Conservation (phyloP, 2,113 vertebrate genomes). For the Hiodon alosoides region DNA sequence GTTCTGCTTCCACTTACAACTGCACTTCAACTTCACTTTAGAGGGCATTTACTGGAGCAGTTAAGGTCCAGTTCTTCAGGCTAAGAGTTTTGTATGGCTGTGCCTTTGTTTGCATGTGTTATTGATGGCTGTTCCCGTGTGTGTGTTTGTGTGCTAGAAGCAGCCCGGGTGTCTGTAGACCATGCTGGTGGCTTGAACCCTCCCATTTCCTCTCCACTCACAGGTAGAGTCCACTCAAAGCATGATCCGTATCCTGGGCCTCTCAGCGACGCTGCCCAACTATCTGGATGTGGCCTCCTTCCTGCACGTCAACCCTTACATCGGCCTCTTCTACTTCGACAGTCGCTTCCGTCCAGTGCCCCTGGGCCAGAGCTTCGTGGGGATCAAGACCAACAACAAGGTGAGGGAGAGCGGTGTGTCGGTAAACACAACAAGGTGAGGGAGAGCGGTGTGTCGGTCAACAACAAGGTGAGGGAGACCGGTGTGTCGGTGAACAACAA, state of each 20-base stretch:
- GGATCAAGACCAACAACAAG: conserved; percentile 88
- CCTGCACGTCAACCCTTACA: conserved; percentile 91
- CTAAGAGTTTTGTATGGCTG: too few relatives aligned
- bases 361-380: conserved; percentile 90
- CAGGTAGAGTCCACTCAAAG: conserved; percentile 98
- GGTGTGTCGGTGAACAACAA: too few relatives aligned
- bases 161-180: too few relatives aligned
- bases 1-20: too few relatives aligned
- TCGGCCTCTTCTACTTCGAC: conserved; percentile 96
- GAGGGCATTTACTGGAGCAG: too few relatives aligned
- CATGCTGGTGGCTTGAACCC: not conserved
- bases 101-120: not conserved
- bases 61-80: too few relatives aligned
- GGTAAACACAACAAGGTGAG: not conserved
- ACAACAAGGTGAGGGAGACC: too few relatives aligned
- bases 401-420: conserved; percentile 51
- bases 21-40: too few relatives aligned
- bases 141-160: too few relatives aligned
- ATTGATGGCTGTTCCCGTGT: not conserved
- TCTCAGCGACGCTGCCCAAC: conserved; percentile 95
- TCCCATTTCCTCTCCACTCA: not conserved
- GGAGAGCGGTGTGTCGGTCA: not conserved
- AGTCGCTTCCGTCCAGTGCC: conserved; percentile 92
- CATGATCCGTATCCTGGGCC: conserved; percentile 95
- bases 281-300: conserved; percentile 91